Percentiles rank a stretch among this genome's conserved stretches.
Evolutionary conservation across 2,113 vertebrate genomes (phyloP).

Genomic region (Mystacornis crossleyi): DNA sequence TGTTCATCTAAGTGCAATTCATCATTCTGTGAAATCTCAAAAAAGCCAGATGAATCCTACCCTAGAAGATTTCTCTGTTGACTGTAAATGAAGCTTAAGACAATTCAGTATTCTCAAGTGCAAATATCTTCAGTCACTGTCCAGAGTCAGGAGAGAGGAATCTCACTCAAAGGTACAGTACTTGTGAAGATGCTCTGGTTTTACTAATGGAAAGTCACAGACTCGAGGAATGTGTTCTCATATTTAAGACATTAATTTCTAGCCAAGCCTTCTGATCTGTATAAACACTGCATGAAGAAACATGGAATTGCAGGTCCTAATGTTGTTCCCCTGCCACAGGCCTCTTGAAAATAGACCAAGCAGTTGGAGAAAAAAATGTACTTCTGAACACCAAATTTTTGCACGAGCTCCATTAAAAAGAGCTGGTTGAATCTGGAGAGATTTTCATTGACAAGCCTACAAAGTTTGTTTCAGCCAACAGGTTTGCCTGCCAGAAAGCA

Average conservation of each 20-base stretch:
- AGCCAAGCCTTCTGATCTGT: background rate
- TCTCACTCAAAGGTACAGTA: background rate
- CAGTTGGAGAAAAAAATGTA: background rate
- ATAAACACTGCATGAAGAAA: background rate
- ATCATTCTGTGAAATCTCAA: background rate
- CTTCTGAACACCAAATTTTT: background rate
- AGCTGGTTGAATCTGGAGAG: background rate
- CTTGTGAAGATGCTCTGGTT: background rate
- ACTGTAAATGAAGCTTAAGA: background rate
- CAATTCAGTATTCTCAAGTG: background rate
- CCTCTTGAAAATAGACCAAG: background rate
- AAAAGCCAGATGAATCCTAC: background rate
- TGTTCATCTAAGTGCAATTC: constrained; percentile 25
- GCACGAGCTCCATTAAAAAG: background rate
- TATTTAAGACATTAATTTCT: background rate
- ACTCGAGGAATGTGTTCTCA: background rate
- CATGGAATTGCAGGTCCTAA: background rate
- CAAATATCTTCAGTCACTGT: background rate
- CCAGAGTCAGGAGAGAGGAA: background rate
- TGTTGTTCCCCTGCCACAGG: background rate
- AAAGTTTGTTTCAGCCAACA: background rate
- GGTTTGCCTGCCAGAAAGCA: background rate
- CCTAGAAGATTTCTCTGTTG: background rate
- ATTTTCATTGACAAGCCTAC: background rate
- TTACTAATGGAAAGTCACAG: background rate